Evolutionary conservation across 2,888 invertebrate species (phyloP).

Genomic region (Andrena hattorfiana): DNA sequence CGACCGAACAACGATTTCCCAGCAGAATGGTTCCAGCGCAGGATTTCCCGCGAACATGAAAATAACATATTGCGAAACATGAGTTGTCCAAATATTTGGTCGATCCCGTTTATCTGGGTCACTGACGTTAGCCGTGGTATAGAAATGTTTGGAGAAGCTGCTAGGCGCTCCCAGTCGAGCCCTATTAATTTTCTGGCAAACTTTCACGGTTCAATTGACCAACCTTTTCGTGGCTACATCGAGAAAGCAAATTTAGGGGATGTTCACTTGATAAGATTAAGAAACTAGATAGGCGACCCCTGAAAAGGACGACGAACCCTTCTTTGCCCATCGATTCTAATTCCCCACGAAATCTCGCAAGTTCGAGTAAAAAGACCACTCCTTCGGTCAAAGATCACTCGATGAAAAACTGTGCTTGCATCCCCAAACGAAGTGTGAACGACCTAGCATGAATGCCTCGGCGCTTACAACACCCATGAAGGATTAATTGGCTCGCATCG

Average conservation of each 20-base stretch:
- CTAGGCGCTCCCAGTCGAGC: not conserved
- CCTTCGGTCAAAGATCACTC: too few species aligned
- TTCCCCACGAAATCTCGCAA: not conserved
- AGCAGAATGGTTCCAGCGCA: not conserved
- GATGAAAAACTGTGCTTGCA: too few species aligned
- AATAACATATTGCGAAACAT: constrained; percentile 28
- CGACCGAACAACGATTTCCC: not conserved
- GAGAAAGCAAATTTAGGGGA: not conserved
- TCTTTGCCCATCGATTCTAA: too few species aligned
- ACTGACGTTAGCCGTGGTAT: constrained; percentile 14
- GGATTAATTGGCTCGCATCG: not conserved
- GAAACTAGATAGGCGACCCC: too few species aligned
- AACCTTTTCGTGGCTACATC: not conserved
- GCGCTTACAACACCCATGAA: too few species aligned
- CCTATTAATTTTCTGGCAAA: not conserved
- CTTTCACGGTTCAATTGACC: not conserved
- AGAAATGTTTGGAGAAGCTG: constrained; percentile 11
- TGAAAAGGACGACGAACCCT: too few species aligned
- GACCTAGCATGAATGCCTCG: too few species aligned
- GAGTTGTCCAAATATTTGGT: constrained; percentile 49
- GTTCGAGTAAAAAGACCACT: not conserved
- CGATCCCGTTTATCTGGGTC: constrained; percentile 48
- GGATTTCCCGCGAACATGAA: constrained; percentile 14
- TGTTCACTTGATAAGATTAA: not conserved
- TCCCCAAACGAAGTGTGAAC: too few species aligned